A percentile compares a stretch with the other conserved stretches of the same genome.
Evolutionary conservation across 2,797 vertebrate genomes (phyloP).

Genomic region (Echiichthys vipera): DNA sequence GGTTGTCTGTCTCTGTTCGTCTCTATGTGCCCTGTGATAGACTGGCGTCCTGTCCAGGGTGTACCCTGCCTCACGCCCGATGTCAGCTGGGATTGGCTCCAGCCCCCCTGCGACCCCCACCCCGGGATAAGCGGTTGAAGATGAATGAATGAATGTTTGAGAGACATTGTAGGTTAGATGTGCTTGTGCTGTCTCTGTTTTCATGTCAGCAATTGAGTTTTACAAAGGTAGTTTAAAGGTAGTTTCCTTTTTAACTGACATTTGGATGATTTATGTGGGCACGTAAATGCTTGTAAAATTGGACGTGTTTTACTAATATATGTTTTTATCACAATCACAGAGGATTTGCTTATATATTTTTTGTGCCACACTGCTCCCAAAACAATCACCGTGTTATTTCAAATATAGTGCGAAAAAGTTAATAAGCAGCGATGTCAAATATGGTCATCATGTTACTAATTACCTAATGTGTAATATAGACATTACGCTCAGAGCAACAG

Average conservation of each 20-base stretch:
- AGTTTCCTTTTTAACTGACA: no score
- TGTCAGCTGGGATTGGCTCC: no score
- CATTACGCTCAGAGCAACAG: neutral
- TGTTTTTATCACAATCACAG: no score
- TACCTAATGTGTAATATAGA: neutral
- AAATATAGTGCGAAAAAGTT: no score
- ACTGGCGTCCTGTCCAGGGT: no score
- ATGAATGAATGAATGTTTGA: neutral
- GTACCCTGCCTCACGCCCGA: no score
- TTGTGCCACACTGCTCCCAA: neutral
- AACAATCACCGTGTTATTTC: accelerated
- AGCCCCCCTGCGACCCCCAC: no score
- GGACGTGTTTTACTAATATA: neutral
- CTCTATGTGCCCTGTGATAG: no score
- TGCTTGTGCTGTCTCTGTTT: neutral
- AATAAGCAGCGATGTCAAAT: neutral
- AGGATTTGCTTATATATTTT: neutral
- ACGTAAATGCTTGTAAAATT: neutral
- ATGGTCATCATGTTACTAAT: neutral
- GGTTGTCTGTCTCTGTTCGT: no score
- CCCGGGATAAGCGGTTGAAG: no score
- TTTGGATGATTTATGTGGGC: neutral
- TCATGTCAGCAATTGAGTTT: neutral
- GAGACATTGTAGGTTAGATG: no score
- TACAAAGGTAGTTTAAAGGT: no score